Conservation (phyloP, 2,113 vertebrate species). For the Menidia beryllina region DNA sequence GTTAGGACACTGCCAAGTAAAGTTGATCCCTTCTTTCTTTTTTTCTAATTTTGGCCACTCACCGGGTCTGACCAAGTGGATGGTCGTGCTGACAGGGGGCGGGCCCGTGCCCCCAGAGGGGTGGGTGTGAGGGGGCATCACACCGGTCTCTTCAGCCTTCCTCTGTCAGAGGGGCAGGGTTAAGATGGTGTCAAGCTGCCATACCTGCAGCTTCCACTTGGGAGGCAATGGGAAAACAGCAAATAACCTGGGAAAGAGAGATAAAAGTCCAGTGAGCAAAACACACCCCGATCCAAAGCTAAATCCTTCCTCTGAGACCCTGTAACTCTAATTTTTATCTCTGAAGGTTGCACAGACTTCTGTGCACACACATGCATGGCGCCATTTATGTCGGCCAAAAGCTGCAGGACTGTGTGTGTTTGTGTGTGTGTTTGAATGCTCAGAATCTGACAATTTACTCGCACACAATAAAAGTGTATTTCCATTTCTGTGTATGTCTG, state of each 20-base stretch:
- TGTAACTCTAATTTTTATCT: neutral
- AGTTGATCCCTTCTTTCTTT: neutral
- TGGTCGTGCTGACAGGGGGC: slow-evolving; percentile 34
- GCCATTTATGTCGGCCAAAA: neutral
- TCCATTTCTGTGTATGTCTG: neutral
- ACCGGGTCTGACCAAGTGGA: slow-evolving; percentile 67
- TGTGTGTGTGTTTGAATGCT: slow-evolving; percentile 3
- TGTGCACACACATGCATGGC: neutral
- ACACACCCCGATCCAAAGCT: neutral
- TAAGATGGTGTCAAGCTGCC: slow-evolving; percentile 68
- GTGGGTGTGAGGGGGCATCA: slow-evolving; percentile 71
- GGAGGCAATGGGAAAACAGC: slow-evolving; percentile 38
- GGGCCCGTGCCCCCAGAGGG: slow-evolving; percentile 56
- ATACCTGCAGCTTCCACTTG: slow-evolving; percentile 69
- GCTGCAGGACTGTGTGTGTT: slow-evolving; percentile 22
- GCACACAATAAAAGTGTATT: slow-evolving; percentile 19
- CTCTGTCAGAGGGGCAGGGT: slow-evolving; percentile 64
- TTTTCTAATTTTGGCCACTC: slow-evolving; percentile 41
- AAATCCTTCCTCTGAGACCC: slow-evolving; percentile 1
- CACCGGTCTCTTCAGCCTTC: slow-evolving; percentile 61
- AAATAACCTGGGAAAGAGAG: slow-evolving; percentile 47
- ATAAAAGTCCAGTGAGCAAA: slow-evolving; percentile 21
- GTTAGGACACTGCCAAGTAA: slow-evolving; percentile 30
- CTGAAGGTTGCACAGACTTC: neutral
- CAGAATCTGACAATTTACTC: neutral